phyloP scores from a whole-genome alignment of 2,888 invertebrate species.

The Leistus spinibarbis region DNA sequence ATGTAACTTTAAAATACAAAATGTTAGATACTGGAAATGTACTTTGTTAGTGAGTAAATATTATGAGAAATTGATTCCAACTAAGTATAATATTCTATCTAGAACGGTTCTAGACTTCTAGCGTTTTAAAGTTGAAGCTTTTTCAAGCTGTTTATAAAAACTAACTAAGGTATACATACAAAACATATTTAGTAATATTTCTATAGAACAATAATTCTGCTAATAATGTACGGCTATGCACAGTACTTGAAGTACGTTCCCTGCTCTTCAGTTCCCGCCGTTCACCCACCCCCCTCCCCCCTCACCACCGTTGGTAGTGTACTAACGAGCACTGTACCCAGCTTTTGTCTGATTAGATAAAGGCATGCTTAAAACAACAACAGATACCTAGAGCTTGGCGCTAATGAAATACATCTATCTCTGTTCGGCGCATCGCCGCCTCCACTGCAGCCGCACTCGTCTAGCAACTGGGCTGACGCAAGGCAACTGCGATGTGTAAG shows the following conservation, averaged over 20 bases:
- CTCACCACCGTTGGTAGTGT: slow-evolving; percentile 40
- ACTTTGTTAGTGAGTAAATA: no score
- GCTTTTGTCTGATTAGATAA: slow-evolving; percentile 60
- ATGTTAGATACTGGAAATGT: no score
- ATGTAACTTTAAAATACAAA: no score
- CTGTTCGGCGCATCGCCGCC: slow-evolving; percentile 44
- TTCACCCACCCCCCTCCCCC: slow-evolving; percentile 33
- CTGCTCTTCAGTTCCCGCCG: background rate
- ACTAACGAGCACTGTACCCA: slow-evolving; percentile 52
- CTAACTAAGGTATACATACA: no score
- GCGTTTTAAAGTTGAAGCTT: no score
- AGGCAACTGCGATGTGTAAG: slow-evolving; percentile 2
- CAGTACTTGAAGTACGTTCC: background rate
- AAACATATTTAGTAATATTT: background rate
- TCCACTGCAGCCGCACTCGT: slow-evolving; percentile 1
- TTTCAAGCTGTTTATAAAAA: no score
- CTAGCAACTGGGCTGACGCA: background rate
- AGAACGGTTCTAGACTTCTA: no score
- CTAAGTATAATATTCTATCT: no score
- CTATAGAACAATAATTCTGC: background rate
- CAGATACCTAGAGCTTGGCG: slow-evolving; percentile 54
- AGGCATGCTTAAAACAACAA: slow-evolving; percentile 60
- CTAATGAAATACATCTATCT: slow-evolving; percentile 54
- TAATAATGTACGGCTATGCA: background rate
- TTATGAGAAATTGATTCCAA: no score